phyloP scores from a whole-genome alignment of 2,113 vertebrate species.

The Indicator maculatus region DNA sequence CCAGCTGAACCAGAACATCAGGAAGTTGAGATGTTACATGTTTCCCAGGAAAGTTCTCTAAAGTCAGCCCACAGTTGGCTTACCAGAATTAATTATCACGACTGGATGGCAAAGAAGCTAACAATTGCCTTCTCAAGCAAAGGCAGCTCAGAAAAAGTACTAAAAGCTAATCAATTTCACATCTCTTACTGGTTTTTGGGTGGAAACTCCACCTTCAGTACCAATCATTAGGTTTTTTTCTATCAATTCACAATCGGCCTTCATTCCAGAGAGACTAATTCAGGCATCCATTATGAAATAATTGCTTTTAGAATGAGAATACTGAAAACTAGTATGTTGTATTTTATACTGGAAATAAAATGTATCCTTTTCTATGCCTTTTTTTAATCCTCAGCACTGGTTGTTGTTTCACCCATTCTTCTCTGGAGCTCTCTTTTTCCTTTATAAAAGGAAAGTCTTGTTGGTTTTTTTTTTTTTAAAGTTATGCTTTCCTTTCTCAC shows the following conservation, averaged over 20 bases:
- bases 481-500: background rate
- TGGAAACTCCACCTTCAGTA: background rate
- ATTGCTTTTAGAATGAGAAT: background rate
- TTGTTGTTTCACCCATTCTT: background rate
- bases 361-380: accelerated
- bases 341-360: background rate
- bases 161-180: background rate
- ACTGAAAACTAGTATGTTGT: background rate
- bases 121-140: background rate
- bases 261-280: background rate
- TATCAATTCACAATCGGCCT: background rate
- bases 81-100: conserved; percentile 7
- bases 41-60: conserved; percentile 19
- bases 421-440: background rate
- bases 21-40: background rate
- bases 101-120: background rate
- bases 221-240: background rate
- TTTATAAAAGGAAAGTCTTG: background rate
- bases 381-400: background rate
- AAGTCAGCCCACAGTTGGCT: conserved; percentile 19
- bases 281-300: background rate
- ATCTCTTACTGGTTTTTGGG: background rate
- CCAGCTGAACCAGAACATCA: conserved; percentile 54
- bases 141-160: background rate
- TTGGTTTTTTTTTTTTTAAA: background rate